Base-by-base conservation (phyloP, 2,113 vertebrate species). In the Myrmecophaga tridactyla region DNA sequence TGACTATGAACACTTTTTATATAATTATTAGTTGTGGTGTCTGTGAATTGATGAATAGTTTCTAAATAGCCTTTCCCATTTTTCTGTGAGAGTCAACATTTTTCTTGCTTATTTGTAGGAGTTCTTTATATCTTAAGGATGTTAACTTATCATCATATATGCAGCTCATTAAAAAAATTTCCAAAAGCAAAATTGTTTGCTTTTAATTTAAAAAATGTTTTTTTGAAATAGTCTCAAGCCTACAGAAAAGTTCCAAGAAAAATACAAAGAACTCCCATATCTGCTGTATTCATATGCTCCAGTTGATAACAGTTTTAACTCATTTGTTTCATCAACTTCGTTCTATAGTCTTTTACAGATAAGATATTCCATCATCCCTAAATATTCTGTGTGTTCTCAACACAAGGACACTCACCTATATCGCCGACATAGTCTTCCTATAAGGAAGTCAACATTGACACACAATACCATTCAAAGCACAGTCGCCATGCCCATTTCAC, bases 31-130 rank as follows among this genome's bases (percentile, higher is more conserved):
- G 41, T 92, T 86, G 11, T 91, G 6, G 17, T 89, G 4, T 94
- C 17, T 65, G 11, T 87, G 21, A 92, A 69, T 60, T 81, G 39
- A 62, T 62, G 81, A 63, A 18, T 58, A n/a, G 14, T 58, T 94
- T 92, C 4, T 62, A 58, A 81, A 85, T 81, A 92, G 11, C 34
- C 13, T 67, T 95, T 90, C 1, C 13, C 3, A 60, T 56, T 78
- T 43, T 94, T 72, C 67, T 31, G 14, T 25, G 15, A 23, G 4
- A 43, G 2, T 69, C 20, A 23, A 25, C 20, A 39, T 67, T 89
- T 62, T 85, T 91, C 88, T 86, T 77, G 27, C 18, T 51, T 87
- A 94, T 73, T 94, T 62, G 9, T 92, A 82, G 88, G 81, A 88
- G 34, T 27, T 90, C 6, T 86, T 76, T 51, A 21, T 84, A n/a